Base-by-base conservation (phyloP, 2,797 vertebrate species). In the Acanthopagrus latus region DNA sequence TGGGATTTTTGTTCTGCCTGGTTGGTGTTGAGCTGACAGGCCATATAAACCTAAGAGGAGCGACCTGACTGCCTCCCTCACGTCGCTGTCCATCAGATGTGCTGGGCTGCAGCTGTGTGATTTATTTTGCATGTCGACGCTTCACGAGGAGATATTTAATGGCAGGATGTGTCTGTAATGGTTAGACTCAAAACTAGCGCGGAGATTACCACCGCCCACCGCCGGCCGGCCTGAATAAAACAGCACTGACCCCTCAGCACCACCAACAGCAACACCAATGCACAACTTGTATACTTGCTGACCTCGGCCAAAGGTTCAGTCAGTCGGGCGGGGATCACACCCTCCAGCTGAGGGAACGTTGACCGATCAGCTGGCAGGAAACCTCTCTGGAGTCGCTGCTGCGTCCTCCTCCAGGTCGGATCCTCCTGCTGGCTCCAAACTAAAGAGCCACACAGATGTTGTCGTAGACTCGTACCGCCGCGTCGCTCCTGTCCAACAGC, bases 271-370 rank as follows among this genome's bases (percentile, higher is more conserved):
- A 54, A 46, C 56, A 27, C 18, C 29, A 20, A 57, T 21, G 5
- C 50, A 6, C 81, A 74, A 8, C 8, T 9, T 41, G 64, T 65
- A 73, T 43, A 18, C 58, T 50, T 0, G 3, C 66, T 84, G 86
- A 93, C 89, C 90, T 91, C 89, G 88, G 83, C 67, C 54, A 76
- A 75, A 83, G 83, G 76, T 86, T 90, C 82, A 73, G 82, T 90
- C 90, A 89, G 86, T 89, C 81, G 76, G 74, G 59, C 79, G 48
- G 59, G 25, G 70, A 78, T 86, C 23, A 74, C 79, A 56, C 83
- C 78, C 77, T 78, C 55, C 80, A 75, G 85, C 80, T 59, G 74
- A 71, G 50, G 83, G 78, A 83, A 69, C 83, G 75, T 69, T 78
- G 83, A 82, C 83, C 86, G 82, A 88, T 77, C 13, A 85, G 76